Conservation (phyloP, 2,113 vertebrate species). For the Siniperca knerii region DNA sequence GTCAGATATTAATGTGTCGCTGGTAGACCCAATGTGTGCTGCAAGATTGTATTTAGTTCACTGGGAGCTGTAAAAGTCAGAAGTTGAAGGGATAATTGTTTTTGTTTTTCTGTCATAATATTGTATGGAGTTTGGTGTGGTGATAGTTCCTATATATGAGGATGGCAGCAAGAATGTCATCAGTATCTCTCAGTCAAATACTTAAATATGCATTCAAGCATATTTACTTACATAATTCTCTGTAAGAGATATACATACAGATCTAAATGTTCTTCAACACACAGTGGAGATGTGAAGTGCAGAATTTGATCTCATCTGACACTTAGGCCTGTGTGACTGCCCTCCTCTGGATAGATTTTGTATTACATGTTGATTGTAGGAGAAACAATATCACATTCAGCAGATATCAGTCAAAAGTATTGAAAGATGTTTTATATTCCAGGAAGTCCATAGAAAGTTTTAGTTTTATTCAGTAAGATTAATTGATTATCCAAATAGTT, state of each 20-base stretch:
- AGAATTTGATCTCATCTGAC: background rate
- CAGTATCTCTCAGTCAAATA: background rate
- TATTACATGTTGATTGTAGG: background rate
- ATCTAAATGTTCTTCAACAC: background rate
- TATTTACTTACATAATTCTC: background rate
- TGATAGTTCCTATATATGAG: background rate
- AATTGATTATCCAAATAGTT: too few species aligned
- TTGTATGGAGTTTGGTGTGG: background rate
- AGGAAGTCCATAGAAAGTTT: background rate
- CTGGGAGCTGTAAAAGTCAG: background rate
- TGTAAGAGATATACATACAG: background rate
- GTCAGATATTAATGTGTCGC: too few species aligned
- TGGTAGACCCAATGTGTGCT: background rate
- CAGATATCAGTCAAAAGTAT: background rate
- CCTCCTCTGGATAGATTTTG: constrained; percentile 24
- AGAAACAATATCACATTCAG: background rate
- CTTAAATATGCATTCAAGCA: background rate
- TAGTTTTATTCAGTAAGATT: too few species aligned
- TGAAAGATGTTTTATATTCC: background rate
- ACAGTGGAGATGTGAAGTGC: background rate
- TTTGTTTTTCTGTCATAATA: background rate
- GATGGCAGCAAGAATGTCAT: background rate
- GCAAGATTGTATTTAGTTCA: background rate
- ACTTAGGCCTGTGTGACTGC: constrained; percentile 2
- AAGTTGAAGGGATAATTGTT: background rate